phyloP scores from a whole-genome alignment of 2,888 invertebrate genomes.

The Podotricha telesiphe region DNA sequence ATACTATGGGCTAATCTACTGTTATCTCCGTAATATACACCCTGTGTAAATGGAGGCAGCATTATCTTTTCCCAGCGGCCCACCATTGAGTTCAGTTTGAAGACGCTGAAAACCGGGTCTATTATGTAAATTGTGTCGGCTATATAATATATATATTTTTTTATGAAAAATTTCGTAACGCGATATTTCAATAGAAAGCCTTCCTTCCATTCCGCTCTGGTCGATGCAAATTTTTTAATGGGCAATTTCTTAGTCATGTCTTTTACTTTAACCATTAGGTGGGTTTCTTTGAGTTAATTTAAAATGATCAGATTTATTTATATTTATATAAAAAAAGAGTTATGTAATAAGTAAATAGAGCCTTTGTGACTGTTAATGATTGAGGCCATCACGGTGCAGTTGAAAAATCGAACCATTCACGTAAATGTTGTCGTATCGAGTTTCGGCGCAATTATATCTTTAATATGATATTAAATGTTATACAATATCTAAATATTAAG shows the following conservation, averaged over 20 bases:
- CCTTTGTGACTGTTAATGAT: too few species aligned
- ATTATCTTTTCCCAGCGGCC: constrained; percentile 52
- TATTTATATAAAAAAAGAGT: too few species aligned
- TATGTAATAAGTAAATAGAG: too few species aligned
- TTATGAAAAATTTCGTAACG: constrained; percentile 50
- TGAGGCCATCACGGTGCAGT: too few species aligned
- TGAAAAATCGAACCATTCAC: too few species aligned
- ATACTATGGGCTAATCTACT: constrained; percentile 47
- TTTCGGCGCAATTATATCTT: too few species aligned
- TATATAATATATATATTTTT: constrained; percentile 38
- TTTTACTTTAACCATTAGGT: constrained; percentile 14
- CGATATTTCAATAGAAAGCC: constrained; percentile 49
- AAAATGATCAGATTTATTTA: constrained; percentile 38
- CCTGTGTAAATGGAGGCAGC: constrained; percentile 59
- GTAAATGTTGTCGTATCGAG: too few species aligned
- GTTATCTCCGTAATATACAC: constrained; percentile 51
- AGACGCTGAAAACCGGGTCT: constrained; percentile 46
- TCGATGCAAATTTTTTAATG: constrained; percentile 47
- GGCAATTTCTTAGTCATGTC: constrained; percentile 34
- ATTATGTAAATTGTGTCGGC: constrained; percentile 51
- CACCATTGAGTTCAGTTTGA: constrained; percentile 31
- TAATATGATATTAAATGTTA: too few species aligned
- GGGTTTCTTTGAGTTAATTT: constrained; percentile 34
- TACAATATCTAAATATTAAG: too few species aligned
- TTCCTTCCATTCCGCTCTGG: constrained; percentile 33